Evolutionary conservation across 2,797 vertebrate genomes (phyloP).

Genomic region (Neostethus bicornis): DNA sequence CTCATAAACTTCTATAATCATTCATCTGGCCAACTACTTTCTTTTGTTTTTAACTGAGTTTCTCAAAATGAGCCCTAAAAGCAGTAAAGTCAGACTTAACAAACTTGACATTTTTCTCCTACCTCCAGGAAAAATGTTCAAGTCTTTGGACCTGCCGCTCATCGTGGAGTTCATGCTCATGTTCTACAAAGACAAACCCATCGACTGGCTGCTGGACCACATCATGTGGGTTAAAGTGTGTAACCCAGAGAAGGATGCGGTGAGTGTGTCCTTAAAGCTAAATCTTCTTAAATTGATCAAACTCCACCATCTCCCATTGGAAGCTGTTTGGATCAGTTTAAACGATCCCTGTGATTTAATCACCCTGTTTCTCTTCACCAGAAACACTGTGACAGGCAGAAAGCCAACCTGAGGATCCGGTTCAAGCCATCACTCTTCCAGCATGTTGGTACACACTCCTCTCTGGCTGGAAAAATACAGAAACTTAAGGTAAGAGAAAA

Average conservation of each 20-base stretch:
- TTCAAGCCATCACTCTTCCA: conserved; percentile 98
- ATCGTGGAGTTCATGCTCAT: conserved; percentile 99
- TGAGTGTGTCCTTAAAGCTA: conserved; percentile 74
- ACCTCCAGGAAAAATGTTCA: conserved; percentile 94
- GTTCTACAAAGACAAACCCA: conserved; percentile 99
- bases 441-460: conserved; percentile 96
- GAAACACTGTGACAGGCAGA: conserved; percentile 98
- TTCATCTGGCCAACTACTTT: no score
- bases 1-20: no score
- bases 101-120: not conserved
- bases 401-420: conserved; percentile 95
- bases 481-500: conserved; percentile 88
- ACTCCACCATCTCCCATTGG: not conserved
- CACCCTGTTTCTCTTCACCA: conserved; percentile 54
- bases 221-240: conserved; percentile 99
- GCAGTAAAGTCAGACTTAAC: not conserved
- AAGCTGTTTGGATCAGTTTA: no score
- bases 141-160: conserved; percentile 93
- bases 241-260: conserved; percentile 97
- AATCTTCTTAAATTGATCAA: not conserved
- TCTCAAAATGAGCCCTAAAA: not conserved
- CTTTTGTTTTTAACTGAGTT: no score
- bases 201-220: conserved; percentile 98
- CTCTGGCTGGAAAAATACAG: conserved; percentile 96
- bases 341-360: no score